phyloP scores from a whole-genome alignment of 2,888 invertebrate species.

The Cyrtodaria siliqua region DNA sequence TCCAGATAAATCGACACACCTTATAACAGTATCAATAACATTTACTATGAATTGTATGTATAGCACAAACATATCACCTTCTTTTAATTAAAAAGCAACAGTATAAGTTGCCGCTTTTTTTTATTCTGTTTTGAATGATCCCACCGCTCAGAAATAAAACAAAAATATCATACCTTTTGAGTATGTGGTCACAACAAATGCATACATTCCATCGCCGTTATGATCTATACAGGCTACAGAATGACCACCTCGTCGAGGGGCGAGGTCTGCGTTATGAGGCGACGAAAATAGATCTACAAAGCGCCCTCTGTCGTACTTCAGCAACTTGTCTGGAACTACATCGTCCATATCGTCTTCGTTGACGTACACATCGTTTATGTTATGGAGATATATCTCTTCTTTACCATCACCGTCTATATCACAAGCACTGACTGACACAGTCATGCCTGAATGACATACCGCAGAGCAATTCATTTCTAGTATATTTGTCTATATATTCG shows the following conservation, averaged over 20 bases:
- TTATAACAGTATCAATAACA: no score
- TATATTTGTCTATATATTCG: no score
- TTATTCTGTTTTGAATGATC: no score
- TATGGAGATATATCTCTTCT: slow-evolving; percentile 82
- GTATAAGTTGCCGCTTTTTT: no score
- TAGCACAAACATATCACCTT: no score
- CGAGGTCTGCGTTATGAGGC: slow-evolving; percentile 58
- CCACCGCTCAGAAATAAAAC: no score
- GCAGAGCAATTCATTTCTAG: no score
- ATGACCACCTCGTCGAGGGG: slow-evolving; percentile 71
- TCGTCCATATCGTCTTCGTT: background rate
- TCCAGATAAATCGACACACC: no score
- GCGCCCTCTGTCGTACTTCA: slow-evolving; percentile 71
- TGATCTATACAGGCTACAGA: slow-evolving; percentile 81
- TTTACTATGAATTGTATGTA: no score
- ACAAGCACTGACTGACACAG: slow-evolving; percentile 74
- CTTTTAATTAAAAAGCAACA: no score
- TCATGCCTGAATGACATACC: slow-evolving; percentile 35
- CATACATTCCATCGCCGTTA: slow-evolving; percentile 76
- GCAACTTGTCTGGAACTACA: slow-evolving; percentile 70
- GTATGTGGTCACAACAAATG: slow-evolving; percentile 77
- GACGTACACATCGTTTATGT: slow-evolving; percentile 75
- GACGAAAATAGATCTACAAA: slow-evolving; percentile 78
- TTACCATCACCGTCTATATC: slow-evolving; percentile 83
- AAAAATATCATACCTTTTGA: slow-evolving; percentile 5